phyloP scores from a whole-genome alignment of 2,888 invertebrate genomes.

The Spatulosminthurus flaviceps region DNA sequence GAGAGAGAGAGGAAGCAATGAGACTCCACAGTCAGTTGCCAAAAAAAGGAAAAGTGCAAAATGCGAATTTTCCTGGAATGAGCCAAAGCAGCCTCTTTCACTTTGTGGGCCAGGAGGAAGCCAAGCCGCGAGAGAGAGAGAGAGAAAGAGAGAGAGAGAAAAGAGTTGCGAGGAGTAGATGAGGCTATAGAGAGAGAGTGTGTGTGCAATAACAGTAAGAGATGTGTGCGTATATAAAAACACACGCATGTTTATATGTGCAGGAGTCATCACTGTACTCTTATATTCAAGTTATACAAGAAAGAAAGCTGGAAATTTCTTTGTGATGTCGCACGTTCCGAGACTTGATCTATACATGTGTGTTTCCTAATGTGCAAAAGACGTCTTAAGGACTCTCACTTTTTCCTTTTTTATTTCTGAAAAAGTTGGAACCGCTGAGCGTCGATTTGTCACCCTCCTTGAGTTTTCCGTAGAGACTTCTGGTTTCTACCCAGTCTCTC shows the following conservation, averaged over 20 bases:
- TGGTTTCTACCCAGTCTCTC: no score
- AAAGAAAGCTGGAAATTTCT: constrained; percentile 25
- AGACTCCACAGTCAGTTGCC: constrained; percentile 15
- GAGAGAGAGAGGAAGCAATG: constrained; percentile 26
- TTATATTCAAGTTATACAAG: not conserved
- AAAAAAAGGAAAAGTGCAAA: constrained; percentile 27
- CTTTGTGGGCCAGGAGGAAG: not conserved
- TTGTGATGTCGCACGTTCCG: constrained; percentile 24
- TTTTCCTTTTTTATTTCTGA: constrained; percentile 33
- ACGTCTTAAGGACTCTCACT: constrained; percentile 13
- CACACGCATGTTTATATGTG: no score
- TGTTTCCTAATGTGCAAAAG: constrained; percentile 19
- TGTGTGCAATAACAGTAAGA: not conserved
- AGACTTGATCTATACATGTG: constrained; percentile 10
- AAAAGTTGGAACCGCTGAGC: constrained; percentile 39
- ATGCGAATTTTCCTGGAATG: constrained; percentile 11
- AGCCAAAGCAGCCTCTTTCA: not conserved
- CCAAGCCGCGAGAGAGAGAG: constrained; percentile 3
- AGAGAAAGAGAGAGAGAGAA: no score
- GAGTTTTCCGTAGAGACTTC: not conserved
- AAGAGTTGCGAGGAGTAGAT: not conserved
- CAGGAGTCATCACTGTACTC: no score
- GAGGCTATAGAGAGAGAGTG: not conserved
- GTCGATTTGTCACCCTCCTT: constrained; percentile 41
- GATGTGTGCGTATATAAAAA: not conserved